These are phyloP conservation scores for Schizopygopsis malacanthus DNA, from an alignment of 2,797 vertebrate genomes.

Conservation along the genomic window DNA sequence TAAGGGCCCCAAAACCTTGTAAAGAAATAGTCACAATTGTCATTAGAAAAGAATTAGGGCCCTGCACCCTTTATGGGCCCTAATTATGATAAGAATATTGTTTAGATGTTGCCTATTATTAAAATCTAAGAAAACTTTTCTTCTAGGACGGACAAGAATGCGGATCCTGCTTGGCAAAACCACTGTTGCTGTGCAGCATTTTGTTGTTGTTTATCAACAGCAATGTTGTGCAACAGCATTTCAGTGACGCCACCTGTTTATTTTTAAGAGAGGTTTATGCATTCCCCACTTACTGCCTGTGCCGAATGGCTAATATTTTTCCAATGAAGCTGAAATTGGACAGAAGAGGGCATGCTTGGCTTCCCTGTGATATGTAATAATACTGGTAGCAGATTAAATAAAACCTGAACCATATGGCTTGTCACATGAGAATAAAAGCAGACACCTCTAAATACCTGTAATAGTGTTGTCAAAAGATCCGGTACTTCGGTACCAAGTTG, in stretches of 20 bases:
- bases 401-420: background rate
- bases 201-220: background rate
- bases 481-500: too few species aligned
- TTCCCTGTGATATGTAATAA: background rate
- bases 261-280: too few species aligned
- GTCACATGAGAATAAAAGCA: background rate
- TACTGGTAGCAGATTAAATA: background rate
- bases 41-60: background rate
- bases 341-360: constrained; percentile 6
- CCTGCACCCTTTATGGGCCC: background rate
- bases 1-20: background rate
- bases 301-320: background rate
- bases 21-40: background rate
- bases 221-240: too few species aligned
- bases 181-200: background rate
- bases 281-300: background rate
- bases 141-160: background rate
- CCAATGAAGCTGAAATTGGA: background rate
- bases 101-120: background rate
- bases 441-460: background rate
- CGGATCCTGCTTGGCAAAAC: background rate
- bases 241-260: too few species aligned
- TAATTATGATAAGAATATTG: background rate
- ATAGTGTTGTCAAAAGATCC: too few species aligned
- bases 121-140: background rate